Base-by-base conservation (phyloP, 2,888 invertebrate genomes). In the Campoplex capitator region DNA sequence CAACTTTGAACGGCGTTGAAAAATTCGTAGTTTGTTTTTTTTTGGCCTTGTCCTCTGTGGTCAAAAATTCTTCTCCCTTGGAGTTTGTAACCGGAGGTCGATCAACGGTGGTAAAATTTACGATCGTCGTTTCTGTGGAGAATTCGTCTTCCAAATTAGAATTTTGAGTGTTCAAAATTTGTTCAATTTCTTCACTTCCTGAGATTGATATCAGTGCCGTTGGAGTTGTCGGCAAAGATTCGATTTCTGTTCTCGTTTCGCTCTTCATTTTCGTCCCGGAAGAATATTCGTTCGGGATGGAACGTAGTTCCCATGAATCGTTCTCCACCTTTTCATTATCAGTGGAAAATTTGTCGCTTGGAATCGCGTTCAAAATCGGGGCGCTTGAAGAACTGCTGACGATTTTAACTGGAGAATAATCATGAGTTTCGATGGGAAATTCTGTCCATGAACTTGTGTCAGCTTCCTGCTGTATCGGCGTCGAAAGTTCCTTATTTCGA, bases 371-470 rank as follows among this genome's bases (percentile, higher is more conserved):
- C 6, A 3, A 32, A 45, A 28, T n/a, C 23, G 35, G 35, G 6
- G 3, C 2, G 38, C n/a, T 38, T n/a, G 54, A 32, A 6, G 62
- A 0, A 23, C n/a, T 23, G 28, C 48, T 45, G 6, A 48, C 45
- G 6, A 13, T 70, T 70, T 70, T 67, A n/a, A 68, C 7, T 51
- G 56, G 65, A 32, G 35, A 51, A 76, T 73, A 70, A 23, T 81
- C 45, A 48, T 81, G 80, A n/a, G n/a, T 42, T 23, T 42, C 23
- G 9, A 16, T 71, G 18, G 48, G 42, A 38, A 35, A 56, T 71
- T 56, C 65, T n/a, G 32, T 51, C 65, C 32, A 77, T 0, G 38
- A 77, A 51, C 48, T 67, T 38, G 32, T 65, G n/a, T 28, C 48
- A 11, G 67, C 8, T 48, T 42, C 16, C 13, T 42, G 71, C 23